Percentiles rank a stretch among this genome's conserved stretches.
Conservation (phyloP, 2,888 invertebrate genomes). For the Melanostoma mellinum region DNA sequence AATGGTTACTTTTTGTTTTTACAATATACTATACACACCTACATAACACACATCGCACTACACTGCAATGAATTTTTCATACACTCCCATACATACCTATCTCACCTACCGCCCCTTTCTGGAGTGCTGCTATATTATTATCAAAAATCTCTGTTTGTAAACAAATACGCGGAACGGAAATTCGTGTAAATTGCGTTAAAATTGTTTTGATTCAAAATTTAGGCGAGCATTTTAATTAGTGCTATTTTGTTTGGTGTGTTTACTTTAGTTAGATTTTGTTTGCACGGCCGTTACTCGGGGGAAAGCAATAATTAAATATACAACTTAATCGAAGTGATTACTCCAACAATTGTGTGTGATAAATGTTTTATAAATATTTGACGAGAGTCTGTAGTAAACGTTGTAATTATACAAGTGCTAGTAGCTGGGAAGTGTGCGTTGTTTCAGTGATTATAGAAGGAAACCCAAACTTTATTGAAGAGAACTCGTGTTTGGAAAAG, state of each 20-base stretch:
- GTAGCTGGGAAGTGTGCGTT: not conserved
- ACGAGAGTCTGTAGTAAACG: constrained; percentile 9
- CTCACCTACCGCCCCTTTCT: not conserved
- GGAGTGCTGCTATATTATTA: constrained; percentile 28
- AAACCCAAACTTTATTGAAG: no score
- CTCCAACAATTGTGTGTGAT: constrained; percentile 30
- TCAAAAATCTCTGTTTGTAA: constrained; percentile 17
- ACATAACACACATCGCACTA: constrained; percentile 7
- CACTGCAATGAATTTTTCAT: no score
- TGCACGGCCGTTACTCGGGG: not conserved
- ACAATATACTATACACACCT: no score
- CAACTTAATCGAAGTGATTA: constrained; percentile 12
- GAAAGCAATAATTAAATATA: constrained; percentile 21
- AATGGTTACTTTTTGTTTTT: constrained; percentile 48
- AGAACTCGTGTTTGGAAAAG: no score
- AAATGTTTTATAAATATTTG: constrained; percentile 45
- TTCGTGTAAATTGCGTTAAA: constrained; percentile 45
- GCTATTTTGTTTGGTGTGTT: constrained; percentile 33
- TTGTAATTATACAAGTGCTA: constrained; percentile 7
- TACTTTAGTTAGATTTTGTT: constrained; percentile 23
- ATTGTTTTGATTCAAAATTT: constrained; percentile 50
- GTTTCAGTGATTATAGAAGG: no score
- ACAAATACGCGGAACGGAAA: constrained; percentile 11
- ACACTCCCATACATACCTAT: no score
- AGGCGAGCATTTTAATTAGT: constrained; percentile 43